Evolutionary conservation across 35 echinoderm and acorn worm species (phyloP).

Genomic region (Strongylocentrotus purpuratus): DNA sequence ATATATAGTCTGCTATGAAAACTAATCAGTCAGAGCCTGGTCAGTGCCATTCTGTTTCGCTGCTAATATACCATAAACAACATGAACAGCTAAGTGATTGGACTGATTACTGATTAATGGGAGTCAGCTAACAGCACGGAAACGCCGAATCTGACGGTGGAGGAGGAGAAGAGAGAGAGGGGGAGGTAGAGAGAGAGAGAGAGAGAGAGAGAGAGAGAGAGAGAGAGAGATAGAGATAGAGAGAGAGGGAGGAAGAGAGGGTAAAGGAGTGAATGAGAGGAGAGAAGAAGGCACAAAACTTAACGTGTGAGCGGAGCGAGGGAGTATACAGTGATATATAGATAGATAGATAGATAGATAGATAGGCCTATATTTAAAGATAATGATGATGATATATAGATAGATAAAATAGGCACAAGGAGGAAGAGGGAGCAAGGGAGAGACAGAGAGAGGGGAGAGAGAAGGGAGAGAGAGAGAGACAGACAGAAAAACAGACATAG

Average conservation of each 20-base stretch:
- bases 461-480: neutral
- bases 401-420: too few relatives aligned
- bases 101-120: slow-evolving; percentile 29
- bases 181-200: neutral
- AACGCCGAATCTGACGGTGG: neutral
- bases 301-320: too few relatives aligned
- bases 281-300: neutral
- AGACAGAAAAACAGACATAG: neutral
- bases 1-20: neutral
- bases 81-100: slow-evolving; percentile 12
- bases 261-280: neutral
- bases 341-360: too few relatives aligned
- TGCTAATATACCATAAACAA: slow-evolving; percentile 33
- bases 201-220: neutral
- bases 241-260: neutral
- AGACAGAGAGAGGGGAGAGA: too few relatives aligned
- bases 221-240: neutral
- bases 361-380: too few relatives aligned
- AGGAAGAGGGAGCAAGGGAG: too few relatives aligned
- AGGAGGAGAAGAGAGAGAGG: too few relatives aligned
- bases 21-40: slow-evolving; percentile 3
- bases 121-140: neutral
- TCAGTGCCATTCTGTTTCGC: neutral
- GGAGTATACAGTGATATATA: too few relatives aligned
- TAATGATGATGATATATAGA: too few relatives aligned